Evolutionary conservation across 2,113 vertebrate species (phyloP), one percentile per base, ranked within the genome.

Genomic region (Pteropus alecto): DNA sequence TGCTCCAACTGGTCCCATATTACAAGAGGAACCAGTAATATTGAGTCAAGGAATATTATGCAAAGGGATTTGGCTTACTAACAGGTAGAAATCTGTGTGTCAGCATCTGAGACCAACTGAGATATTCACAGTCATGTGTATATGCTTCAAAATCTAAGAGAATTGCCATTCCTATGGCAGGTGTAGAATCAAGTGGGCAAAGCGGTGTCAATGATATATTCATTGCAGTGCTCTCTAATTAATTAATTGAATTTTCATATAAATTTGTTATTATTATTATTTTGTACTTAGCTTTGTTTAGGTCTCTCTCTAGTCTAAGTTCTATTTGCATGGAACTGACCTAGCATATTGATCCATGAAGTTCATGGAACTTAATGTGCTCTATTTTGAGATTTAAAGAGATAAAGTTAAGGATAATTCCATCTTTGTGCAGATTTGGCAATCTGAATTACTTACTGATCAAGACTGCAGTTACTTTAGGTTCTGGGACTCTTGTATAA

Each of bases 381-480:
- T 90, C 51, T 84, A 60, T 61, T 95, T 87, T 96, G 63, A 97
- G 76, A 96, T 84, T 65, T 94, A 85, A 97, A 90, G 67, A 83
- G 54, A n/a, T 43, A 70, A 56, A 95, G 78, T 79, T 74, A 71
- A 91, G 54, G 46, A 43, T 73, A 35, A 63, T 96, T 97, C 30
- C 5, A 71, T 92, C 6, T 76, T 78, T 91, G 46, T 77, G 4
- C 71, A 21, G 4, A 54, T 93, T 58, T 95, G 61, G 35, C 7
- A 30, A 56, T 88, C 56, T 93, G 91, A 95, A 90, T 54, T 85
- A 85, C 24, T 84, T 81, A 43, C 26, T 86, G 38, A 21, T 95
- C 83, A 87, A 90, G 77, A n/a, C 1, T 78, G 26, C 33, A 90
- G 19, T 92, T 83, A 68, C 65, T 94, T 96, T 87, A 43, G 38